phyloP scores from a whole-genome alignment of 2,797 vertebrate genomes.

The Sebastes diploproa region DNA sequence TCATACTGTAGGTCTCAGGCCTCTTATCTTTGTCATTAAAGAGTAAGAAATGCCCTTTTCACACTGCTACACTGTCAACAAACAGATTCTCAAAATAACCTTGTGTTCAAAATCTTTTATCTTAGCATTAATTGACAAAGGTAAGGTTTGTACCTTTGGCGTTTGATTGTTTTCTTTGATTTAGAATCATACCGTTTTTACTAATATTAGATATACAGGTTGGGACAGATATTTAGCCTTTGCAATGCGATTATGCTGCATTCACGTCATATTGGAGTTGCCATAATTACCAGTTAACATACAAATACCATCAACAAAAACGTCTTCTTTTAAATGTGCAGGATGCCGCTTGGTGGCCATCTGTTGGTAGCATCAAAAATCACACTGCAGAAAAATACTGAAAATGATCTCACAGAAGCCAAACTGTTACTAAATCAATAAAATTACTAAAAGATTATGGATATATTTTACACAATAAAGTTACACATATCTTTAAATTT shows the following conservation, averaged over 20 bases:
- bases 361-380: no score
- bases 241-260: neutral
- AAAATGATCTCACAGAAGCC: no score
- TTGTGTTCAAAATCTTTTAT: neutral
- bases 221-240: neutral
- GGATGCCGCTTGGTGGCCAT: no score
- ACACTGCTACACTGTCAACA: constrained; percentile 16
- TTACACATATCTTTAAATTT: neutral
- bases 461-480: no score
- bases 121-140: neutral
- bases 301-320: neutral
- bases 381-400: no score
- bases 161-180: neutral
- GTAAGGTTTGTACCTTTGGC: neutral
- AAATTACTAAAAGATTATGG: no score
- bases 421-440: no score
- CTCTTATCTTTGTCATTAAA: constrained; percentile 10
- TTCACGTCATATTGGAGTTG: neutral
- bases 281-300: neutral
- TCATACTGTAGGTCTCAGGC: constrained; percentile 5
- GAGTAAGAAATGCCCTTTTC: constrained; percentile 30
- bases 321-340: no score
- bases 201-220: neutral
- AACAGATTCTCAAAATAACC: neutral
- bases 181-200: neutral